Base-by-base conservation (phyloP, 2,888 invertebrate species). In the Cynaeus angustus region DNA sequence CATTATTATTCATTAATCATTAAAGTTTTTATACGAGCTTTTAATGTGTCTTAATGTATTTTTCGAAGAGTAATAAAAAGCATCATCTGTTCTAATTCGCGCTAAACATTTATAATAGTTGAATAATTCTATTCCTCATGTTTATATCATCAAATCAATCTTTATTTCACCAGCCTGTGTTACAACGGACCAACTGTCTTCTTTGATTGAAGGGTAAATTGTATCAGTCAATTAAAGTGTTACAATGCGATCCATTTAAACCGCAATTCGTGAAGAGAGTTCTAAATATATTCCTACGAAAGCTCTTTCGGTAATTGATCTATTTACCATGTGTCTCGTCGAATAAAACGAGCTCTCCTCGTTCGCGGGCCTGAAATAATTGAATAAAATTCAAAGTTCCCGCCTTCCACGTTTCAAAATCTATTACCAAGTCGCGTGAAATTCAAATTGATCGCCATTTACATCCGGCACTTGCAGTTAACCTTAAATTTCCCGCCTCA, bases 241-340 rank as follows among this genome's bases (percentile, higher is more conserved):
- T 43, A 45, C 45, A 43, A 13, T 46, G 30, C 59, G 59, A 59
- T 59, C 59, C 43, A 45, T 46, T 46, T 46, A 59, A 59, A 45
- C 59, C 38, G n/a, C 38, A 16, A 13, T 41, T 41, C 21, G 30
- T 30, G 10, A 28, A 9, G 13, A 16, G 33, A 38, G 55, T 37
- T 55, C 37, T 41, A 37, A 5, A 37, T 37, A 37, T 37, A 37
- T 41, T 5, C 41, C 10, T 26, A 46, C 43, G 59, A 59, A 59
- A 26, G 45, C 43, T 28, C 45, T 33, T 13, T 21, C 30, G 14
- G 59, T 59, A 59, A 59, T 59, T 45, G 59, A 56, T 56, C 56
- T 56, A 56, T 56, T 56, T 56, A 43, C 56, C 56, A 56, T 59
- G 45, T 59, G 59, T 59, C 59, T 46, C 43, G 13, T 14, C 45